Conservation (phyloP, 2,888 invertebrate genomes). For the Leucoma salicis region DNA sequence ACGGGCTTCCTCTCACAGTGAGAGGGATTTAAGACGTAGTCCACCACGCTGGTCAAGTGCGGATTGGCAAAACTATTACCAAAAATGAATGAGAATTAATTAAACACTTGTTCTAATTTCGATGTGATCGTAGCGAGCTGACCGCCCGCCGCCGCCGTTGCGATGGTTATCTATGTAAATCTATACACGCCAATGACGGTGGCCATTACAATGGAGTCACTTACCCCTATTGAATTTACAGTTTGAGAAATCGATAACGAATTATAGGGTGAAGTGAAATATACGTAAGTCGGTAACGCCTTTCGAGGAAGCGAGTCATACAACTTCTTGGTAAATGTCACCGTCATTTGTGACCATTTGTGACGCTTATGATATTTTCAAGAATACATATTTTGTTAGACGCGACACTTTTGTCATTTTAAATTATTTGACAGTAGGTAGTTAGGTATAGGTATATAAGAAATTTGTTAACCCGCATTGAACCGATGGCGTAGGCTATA, state of each 20-base stretch:
- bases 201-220: conserved; percentile 46
- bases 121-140: conserved; percentile 19
- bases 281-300: conserved; percentile 21
- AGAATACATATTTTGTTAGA: too few species aligned
- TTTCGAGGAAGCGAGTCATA: conserved; percentile 35
- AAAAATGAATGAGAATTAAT: conserved; percentile 11
- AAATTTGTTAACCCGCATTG: too few species aligned
- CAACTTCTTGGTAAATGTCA: conserved; percentile 38
- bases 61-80: neutral
- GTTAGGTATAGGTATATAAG: too few species aligned
- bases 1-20: neutral
- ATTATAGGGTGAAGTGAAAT: conserved; percentile 33
- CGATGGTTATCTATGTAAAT: conserved; percentile 51
- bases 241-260: conserved; percentile 48
- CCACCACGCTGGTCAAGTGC: neutral
- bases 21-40: neutral
- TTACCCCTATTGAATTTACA: conserved; percentile 40
- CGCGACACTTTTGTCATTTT: too few species aligned
- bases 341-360: conserved; percentile 28
- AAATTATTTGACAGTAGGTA: too few species aligned
- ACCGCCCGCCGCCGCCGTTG: conserved; percentile 20
- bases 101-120: conserved; percentile 30
- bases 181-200: conserved; percentile 32
- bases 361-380: conserved; percentile 12
- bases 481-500: too few species aligned